Evolutionary conservation across 2,113 vertebrate species (phyloP).

Genomic region (Hemichromis elongatus): DNA sequence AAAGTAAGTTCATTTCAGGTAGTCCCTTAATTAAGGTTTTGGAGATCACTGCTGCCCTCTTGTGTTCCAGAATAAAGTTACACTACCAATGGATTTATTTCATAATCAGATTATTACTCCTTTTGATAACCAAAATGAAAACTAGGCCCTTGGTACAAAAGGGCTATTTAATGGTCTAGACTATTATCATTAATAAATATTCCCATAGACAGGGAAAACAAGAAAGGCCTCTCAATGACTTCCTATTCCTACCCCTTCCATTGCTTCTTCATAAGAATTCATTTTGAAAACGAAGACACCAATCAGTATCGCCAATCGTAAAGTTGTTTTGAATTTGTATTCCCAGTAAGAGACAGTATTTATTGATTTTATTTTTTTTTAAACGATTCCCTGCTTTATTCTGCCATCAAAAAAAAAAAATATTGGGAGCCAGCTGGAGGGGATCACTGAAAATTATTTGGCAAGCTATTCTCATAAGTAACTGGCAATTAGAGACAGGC

Average conservation of each 20-base stretch:
- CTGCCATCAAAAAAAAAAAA: slow-evolving; percentile 11
- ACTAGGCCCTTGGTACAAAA: not conserved
- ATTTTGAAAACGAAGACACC: not conserved
- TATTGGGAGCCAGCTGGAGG: slow-evolving; percentile 29
- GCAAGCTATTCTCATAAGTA: not conserved
- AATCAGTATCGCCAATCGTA: not conserved
- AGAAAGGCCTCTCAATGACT: not conserved
- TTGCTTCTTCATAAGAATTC: not conserved
- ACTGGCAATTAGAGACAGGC: not conserved
- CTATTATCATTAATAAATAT: not conserved
- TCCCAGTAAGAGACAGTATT: not conserved
- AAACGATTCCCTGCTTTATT: not conserved
- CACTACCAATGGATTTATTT: not conserved
- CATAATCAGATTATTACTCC: not conserved
- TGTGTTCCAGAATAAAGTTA: slow-evolving; percentile 37
- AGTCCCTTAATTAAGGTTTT: not conserved
- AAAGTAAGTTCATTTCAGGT: not conserved
- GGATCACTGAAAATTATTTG: slow-evolving; percentile 27
- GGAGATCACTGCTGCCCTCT: slow-evolving; percentile 69
- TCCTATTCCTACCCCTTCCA: not conserved
- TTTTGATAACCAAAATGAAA: not conserved
- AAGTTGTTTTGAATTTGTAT: not conserved
- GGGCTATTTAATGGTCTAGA: not conserved
- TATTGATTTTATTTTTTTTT: not conserved
- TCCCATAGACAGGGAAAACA: not conserved